These are phyloP conservation scores for Lottia scabra DNA, from an alignment of 2,888 invertebrate species.

Conservation along the genomic window DNA sequence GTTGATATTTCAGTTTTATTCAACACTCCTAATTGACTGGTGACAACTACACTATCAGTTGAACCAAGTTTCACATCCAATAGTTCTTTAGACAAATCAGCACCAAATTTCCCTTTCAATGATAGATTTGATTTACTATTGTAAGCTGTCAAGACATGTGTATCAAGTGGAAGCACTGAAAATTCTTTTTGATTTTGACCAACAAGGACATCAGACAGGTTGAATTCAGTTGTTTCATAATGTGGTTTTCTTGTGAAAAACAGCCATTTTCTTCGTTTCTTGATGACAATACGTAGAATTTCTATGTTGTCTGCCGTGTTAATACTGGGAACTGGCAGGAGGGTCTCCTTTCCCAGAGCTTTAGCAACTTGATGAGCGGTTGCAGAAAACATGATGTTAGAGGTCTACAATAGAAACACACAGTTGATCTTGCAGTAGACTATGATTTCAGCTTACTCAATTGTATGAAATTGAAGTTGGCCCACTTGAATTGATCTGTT, in stretches of 20 bases:
- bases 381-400: constrained; percentile 40
- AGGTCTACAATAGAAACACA: too few relatives aligned
- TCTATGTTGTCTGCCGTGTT: constrained; percentile 41
- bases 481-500: too few relatives aligned
- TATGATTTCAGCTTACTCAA: not conserved
- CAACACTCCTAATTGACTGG: constrained; percentile 28
- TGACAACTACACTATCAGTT: constrained; percentile 32
- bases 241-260: constrained; percentile 29
- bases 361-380: constrained; percentile 44
- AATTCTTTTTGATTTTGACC: not conserved
- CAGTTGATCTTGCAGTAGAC: too few relatives aligned
- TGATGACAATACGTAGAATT: constrained; percentile 39
- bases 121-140: constrained; percentile 38
- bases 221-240: constrained; percentile 30
- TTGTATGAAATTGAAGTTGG: not conserved
- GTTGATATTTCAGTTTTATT: constrained; percentile 10
- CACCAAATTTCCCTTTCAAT: constrained; percentile 47
- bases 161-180: not conserved
- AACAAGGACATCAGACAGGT: constrained; percentile 22
- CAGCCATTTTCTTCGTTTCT: constrained; percentile 24
- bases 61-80: constrained; percentile 41
- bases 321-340: constrained; percentile 39
- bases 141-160: constrained; percentile 16
- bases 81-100: constrained; percentile 38
- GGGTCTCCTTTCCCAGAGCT: constrained; percentile 41